phyloP scores from a whole-genome alignment of 2,797 vertebrate genomes.

The Lacerta viridis region DNA sequence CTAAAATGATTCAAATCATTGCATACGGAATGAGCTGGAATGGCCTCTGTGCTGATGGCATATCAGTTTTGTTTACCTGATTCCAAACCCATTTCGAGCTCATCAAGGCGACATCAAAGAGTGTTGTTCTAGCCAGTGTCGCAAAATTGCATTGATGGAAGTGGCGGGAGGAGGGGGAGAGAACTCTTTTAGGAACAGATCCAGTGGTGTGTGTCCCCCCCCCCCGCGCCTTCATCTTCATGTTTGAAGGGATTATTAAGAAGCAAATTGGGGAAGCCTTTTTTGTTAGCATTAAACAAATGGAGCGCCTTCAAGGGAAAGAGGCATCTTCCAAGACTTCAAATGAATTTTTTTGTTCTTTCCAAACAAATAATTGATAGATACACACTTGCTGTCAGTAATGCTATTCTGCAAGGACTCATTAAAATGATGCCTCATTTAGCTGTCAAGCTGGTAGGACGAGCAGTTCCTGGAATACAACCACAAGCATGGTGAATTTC shows the following conservation, averaged over 20 bases:
- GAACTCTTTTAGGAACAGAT: conserved; percentile 38
- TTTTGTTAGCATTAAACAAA: conserved; percentile 50
- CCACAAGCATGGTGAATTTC: too few species aligned
- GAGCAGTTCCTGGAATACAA: background rate
- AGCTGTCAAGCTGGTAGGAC: background rate
- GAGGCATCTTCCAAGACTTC: conserved; percentile 25
- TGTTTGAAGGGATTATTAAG: conserved; percentile 57
- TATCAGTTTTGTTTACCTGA: conserved; percentile 56
- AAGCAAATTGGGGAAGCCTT: background rate
- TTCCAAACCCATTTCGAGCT: conserved; percentile 58
- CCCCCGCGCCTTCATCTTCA: conserved; percentile 37
- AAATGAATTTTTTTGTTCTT: conserved; percentile 48
- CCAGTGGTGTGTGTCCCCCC: conserved; percentile 16
- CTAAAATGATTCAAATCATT: conserved; percentile 39
- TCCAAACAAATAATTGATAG: conserved; percentile 39
- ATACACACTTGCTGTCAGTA: conserved; percentile 38
- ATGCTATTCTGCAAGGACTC: conserved; percentile 34
- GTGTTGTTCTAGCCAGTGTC: conserved; percentile 21
- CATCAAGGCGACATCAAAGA: conserved; percentile 72
- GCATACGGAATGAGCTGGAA: conserved; percentile 43
- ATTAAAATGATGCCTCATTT: conserved; percentile 9
- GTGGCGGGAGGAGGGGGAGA: conserved; percentile 12
- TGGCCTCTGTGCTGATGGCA: conserved; percentile 69
- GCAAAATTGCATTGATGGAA: conserved; percentile 57
- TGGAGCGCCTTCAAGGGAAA: conserved; percentile 22